These are phyloP conservation scores for Alviniconcha strummeri DNA, from an alignment of 2,888 invertebrate genomes.

Conservation along the genomic window DNA sequence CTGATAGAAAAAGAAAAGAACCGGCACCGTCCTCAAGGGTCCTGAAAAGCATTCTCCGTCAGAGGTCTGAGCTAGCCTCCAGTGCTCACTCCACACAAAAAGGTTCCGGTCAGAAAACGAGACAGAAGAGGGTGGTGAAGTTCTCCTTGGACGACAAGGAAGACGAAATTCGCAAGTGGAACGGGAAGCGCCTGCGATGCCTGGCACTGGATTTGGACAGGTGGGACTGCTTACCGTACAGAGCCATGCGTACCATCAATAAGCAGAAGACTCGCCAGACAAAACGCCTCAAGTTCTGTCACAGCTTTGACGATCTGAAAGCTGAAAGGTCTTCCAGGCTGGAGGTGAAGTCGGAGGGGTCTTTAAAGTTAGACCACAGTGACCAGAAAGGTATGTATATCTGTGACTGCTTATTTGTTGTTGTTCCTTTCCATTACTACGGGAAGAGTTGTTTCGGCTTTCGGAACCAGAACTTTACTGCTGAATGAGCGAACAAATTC, in stretches of 20 bases:
- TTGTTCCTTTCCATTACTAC: too few species aligned
- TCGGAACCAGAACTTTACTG: too few species aligned
- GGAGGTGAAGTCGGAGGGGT: constrained; percentile 15
- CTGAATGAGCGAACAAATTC: too few species aligned
- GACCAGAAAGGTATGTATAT: neutral
- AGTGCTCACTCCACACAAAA: neutral
- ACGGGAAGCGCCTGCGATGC: constrained; percentile 8
- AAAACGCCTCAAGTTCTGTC: neutral
- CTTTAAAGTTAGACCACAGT: neutral
- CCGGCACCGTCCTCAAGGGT: neutral
- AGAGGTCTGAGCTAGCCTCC: constrained; percentile 9
- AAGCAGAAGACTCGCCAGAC: constrained; percentile 25
- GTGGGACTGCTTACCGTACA: constrained; percentile 7
- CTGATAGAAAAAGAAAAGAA: neutral
- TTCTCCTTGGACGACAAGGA: neutral
- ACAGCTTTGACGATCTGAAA: neutral
- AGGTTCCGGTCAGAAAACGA: neutral
- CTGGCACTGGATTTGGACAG: constrained; percentile 27
- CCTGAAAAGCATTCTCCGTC: constrained; percentile 21
- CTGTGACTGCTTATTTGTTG: neutral
- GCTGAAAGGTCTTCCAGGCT: neutral
- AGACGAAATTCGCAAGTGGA: neutral
- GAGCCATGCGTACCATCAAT: neutral
- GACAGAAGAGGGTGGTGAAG: constrained; percentile 12
- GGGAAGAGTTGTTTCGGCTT: too few species aligned